These are phyloP conservation scores for Gerris lacustris DNA, from an alignment of 2,888 invertebrate genomes.

Conservation along the genomic window DNA sequence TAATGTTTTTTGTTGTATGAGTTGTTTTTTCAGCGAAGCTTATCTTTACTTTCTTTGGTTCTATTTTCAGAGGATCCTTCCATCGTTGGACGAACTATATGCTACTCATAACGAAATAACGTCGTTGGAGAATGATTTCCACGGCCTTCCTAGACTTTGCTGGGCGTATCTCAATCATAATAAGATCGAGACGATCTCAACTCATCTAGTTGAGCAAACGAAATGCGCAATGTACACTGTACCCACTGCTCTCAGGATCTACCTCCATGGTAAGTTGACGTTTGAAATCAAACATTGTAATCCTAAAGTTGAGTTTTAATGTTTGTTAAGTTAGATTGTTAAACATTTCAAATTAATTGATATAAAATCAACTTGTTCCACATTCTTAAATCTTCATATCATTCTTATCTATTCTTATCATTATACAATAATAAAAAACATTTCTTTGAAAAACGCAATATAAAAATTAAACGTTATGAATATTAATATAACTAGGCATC, in stretches of 20 bases:
- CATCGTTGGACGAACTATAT: slow-evolving; percentile 59
- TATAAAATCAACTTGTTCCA: too few relatives aligned
- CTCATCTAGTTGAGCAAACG: slow-evolving; percentile 65
- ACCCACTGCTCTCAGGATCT: slow-evolving; percentile 61
- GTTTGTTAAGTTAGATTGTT: neutral
- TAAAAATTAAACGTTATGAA: too few relatives aligned
- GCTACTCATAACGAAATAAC: slow-evolving; percentile 67
- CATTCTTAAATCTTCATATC: too few relatives aligned
- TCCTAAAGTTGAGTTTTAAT: neutral
- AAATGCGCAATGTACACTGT: slow-evolving; percentile 68
- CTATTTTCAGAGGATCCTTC: slow-evolving; percentile 56
- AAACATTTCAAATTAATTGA: neutral
- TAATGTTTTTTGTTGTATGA: too few relatives aligned
- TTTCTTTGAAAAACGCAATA: too few relatives aligned
- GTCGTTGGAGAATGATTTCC: slow-evolving; percentile 63
- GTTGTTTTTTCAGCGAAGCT: neutral
- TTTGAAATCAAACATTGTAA: neutral
- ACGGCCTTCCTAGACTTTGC: slow-evolving; percentile 67
- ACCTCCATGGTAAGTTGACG: slow-evolving; percentile 55
- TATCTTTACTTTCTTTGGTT: neutral
- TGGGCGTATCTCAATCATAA: slow-evolving; percentile 68
- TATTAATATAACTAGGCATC: too few relatives aligned
- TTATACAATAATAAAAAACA: too few relatives aligned
- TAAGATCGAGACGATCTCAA: slow-evolving; percentile 56
- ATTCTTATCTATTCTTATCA: too few relatives aligned